phyloP scores from a whole-genome alignment of 2,888 invertebrate genomes.

The Phaonia tiefii region DNA sequence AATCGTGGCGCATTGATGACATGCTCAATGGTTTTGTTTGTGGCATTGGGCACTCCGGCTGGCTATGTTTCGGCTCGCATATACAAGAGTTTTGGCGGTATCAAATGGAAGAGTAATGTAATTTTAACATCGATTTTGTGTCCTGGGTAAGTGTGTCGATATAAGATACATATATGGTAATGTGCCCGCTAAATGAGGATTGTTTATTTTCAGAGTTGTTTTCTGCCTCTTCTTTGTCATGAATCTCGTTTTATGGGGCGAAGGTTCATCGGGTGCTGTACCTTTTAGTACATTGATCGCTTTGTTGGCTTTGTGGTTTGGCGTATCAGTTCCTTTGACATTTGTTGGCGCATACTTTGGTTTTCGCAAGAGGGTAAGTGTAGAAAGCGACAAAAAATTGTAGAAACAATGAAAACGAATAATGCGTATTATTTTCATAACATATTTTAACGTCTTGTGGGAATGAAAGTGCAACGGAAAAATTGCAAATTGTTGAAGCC shows the following conservation, averaged over 20 bases:
- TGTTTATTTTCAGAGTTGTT: conserved; percentile 86
- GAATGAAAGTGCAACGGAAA: no score
- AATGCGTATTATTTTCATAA: no score
- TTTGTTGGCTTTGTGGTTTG: conserved; percentile 96
- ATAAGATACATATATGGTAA: no score
- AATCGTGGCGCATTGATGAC: conserved; percentile 99
- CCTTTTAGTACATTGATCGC: conserved; percentile 98
- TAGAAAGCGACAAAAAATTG: not conserved
- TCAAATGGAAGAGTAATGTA: conserved; percentile 99
- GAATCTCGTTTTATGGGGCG: conserved; percentile 97
- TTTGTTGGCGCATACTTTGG: conserved; percentile 99
- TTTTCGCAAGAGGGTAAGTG: conserved; percentile 94
- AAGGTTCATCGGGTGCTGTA: conserved; percentile 97
- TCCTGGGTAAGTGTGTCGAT: conserved; percentile 95
- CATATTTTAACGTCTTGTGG: no score
- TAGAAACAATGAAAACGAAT: no score
- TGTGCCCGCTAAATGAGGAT: no score
- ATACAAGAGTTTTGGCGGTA: conserved; percentile 99
- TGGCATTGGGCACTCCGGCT: conserved; percentile 97
- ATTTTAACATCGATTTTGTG: conserved; percentile 97
- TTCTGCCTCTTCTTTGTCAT: conserved; percentile 98
- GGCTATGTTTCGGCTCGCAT: conserved; percentile 98
- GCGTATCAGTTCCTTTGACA: conserved; percentile 98
- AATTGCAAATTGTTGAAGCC: not conserved
- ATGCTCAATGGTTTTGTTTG: conserved; percentile 97